Base-by-base conservation (phyloP, 1,140 invertebrate genomes). In the Saccostrea glomerata region DNA sequence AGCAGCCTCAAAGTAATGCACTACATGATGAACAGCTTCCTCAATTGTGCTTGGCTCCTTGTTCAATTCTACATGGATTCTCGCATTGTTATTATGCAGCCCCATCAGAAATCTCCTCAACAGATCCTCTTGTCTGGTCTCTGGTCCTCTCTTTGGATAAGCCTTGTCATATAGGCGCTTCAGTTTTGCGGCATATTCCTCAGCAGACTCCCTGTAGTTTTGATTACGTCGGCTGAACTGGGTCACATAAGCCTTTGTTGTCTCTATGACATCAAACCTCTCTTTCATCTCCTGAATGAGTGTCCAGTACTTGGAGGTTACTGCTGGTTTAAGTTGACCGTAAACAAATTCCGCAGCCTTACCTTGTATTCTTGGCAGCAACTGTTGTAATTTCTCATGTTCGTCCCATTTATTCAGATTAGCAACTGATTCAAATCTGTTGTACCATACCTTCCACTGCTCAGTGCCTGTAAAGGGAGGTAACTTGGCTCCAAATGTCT, bases 331-430 rank as follows among this genome's bases (percentile, higher is more conserved):
- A 4, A 90, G 63, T 60, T 88, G 89, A 1, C 86, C 60, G 66
- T 87, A 88, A 3, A 87, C 87, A 82, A 91, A 91, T 13, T 91
- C 84, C 15, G 63, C 90, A 9, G 87, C 87, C 58, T 55, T 40
- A 11, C 89, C 87, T 60, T 91, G 87, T 25, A 91, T 36, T 82
- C 88, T 84, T 25, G 84, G 88, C 17, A 89, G 30, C 25, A 91
- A 30, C 30, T 89, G 40, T 23, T 89, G 47, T 20, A 91, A 36
- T 55, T 60, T 85, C 7, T 89, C 86, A 23, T 87, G 84, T 11
- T 88, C 60, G 20, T 63, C 47, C 90, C 84, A 90, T 15, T 58
- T 25, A 47, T 70, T 63, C 11, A 86, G 63, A 20, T 87, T 66
- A 15, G 88, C 90, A 77, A 91, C 84, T 2, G 87, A 47, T 25